Evolutionary conservation across 2,888 invertebrate genomes (phyloP).

Genomic region (Xestia ashworthii): DNA sequence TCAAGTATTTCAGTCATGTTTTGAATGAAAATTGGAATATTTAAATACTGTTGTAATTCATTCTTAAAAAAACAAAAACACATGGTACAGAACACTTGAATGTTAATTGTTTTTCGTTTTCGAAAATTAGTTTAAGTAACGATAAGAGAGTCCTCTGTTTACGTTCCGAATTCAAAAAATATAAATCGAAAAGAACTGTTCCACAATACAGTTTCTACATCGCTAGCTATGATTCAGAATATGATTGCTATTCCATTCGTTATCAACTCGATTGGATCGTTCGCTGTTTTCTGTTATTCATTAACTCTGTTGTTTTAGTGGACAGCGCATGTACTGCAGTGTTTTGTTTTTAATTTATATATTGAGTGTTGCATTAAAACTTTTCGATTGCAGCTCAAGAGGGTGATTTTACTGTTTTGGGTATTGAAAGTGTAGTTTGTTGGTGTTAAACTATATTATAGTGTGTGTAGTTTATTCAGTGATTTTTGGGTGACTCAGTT

Average conservation of each 20-base stretch:
- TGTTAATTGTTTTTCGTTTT: neutral
- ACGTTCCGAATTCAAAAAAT: neutral
- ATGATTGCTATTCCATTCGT: constrained; percentile 46
- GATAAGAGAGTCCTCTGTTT: neutral
- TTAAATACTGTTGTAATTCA: neutral
- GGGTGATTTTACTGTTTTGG: neutral
- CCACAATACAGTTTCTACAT: constrained; percentile 13
- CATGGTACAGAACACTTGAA: no score
- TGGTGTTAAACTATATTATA: no score
- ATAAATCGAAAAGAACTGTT: neutral
- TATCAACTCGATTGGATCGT: constrained; percentile 55
- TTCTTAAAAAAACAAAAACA: neutral
- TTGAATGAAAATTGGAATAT: neutral
- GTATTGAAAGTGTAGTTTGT: neutral
- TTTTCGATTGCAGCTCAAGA: neutral
- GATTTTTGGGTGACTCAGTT: neutral
- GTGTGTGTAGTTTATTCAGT: neutral
- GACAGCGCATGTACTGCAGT: constrained; percentile 24
- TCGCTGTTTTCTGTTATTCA: constrained; percentile 57
- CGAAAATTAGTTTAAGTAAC: neutral
- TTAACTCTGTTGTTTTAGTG: constrained; percentile 48
- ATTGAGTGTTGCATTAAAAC: neutral
- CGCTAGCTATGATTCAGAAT: constrained; percentile 47
- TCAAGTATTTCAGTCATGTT: neutral
- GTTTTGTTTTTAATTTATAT: constrained; percentile 10